Conservation (phyloP, 2,113 vertebrate species). For the Neodon shergylaensis region DNA sequence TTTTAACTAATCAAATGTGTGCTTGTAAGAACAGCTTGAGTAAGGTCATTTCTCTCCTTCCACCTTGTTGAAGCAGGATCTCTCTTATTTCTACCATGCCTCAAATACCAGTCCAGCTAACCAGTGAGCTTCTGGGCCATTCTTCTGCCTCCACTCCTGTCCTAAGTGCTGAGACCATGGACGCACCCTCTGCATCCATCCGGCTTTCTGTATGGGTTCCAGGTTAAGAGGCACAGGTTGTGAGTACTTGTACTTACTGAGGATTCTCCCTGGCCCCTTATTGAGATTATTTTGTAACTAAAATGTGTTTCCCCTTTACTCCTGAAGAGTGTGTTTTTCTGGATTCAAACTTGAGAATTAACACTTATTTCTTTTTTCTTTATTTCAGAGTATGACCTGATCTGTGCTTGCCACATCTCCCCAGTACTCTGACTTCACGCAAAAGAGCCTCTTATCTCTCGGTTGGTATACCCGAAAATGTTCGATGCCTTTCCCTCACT, state of each 20-base stretch:
- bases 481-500: fast-evolving
- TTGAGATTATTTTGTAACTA: neutral
- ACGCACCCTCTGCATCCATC: neutral
- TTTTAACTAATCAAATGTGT: neutral
- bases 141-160: neutral
- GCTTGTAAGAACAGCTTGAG: neutral
- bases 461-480: neutral
- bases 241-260: neutral
- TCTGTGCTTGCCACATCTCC: fast-evolving
- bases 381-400: neutral
- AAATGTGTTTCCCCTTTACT: neutral
- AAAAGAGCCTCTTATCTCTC: too few relatives aligned
- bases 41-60: neutral
- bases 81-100: neutral
- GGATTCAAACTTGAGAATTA: neutral
- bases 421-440: neutral
- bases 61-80: neutral
- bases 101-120: too few relatives aligned
- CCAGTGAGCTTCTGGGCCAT: neutral
- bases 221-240: too few relatives aligned
- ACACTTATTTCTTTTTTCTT: neutral
- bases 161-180: neutral
- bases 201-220: neutral
- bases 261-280: too few relatives aligned
- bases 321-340: neutral